A percentile compares a stretch with the other conserved stretches of the same genome.
These are phyloP conservation scores for Etia nguti DNA, from an alignment of 2,113 vertebrate species.

Conservation along the genomic window DNA sequence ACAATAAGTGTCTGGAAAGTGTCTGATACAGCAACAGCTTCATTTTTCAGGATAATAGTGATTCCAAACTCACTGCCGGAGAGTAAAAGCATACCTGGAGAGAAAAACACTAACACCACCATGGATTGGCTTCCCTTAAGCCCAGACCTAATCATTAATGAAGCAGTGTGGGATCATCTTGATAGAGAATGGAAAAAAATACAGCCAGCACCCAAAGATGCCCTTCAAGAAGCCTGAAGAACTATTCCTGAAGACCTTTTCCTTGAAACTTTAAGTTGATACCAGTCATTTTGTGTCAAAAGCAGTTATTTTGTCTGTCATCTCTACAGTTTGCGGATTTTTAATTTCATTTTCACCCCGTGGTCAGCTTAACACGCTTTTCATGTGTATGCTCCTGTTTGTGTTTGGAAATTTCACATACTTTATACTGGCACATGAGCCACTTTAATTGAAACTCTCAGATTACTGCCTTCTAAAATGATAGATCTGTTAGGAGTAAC, in stretches of 20 bases:
- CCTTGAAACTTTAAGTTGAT: background rate
- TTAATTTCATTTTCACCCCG: background rate
- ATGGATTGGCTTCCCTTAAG: background rate
- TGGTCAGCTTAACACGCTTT: background rate
- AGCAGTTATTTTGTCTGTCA: background rate
- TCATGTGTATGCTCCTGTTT: background rate
- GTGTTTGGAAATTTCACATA: background rate
- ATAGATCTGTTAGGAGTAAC: background rate
- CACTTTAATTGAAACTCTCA: background rate
- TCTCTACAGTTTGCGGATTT: background rate
- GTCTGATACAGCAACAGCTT: background rate
- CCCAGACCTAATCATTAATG: background rate
- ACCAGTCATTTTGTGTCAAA: background rate
- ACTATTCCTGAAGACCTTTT: background rate
- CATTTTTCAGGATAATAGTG: background rate
- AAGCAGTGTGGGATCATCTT: background rate
- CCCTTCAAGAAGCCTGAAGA: background rate
- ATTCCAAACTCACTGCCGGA: background rate
- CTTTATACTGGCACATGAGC: background rate
- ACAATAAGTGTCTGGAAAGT: background rate
- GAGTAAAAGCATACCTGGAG: background rate
- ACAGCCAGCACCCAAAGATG: background rate
- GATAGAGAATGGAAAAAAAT: background rate
- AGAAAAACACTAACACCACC: background rate
- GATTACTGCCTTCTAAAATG: background rate